Evolutionary conservation across 2,888 invertebrate genomes (phyloP), one percentile per base, ranked within the genome.

Genomic region (Endomychus coccineus): DNA sequence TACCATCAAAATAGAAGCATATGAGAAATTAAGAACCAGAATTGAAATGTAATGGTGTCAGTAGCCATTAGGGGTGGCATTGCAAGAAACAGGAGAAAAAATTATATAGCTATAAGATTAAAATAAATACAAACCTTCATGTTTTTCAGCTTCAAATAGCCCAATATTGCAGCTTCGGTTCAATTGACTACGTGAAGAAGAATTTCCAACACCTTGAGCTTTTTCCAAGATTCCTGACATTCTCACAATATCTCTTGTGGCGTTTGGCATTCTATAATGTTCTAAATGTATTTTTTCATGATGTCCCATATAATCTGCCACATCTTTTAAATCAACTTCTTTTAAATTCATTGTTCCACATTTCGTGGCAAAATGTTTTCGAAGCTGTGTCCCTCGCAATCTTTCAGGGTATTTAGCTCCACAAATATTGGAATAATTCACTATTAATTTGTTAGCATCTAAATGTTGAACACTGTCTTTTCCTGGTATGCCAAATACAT

Each of bases 241-340:
- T 3, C 31, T 14, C 10, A 31, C 12, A 10, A 31, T 31, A 31
- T 31, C 31, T 19, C 21, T 31, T 6, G 31, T 31, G 5, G 12
- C 31, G 16, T 31, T 21, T 2, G 31, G 31, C 13, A 31, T 11
- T 13, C 31, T 17, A 11, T 31, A 31, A 19, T 31, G 31, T 2
- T 31, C 31, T 3, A 31, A 4, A 19, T 31, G 31, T 3, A 31
- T 31, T 21, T 19, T 31, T 11, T 31, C 21, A 13, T 19, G 19
- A n/a, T 31, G 31, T 3, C 31, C 31, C 13, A 31, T 12, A 31
- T 31, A 31, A 21, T 21, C 13, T 11, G 31, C 31, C 4, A 19
- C 12, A 31, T 31, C 19, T 12, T 17, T 19, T 5, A 27, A 5
- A 6, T 29, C 21, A 12, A 12, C 13, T 6, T 31, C 9, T 6